Percentiles rank a stretch among this genome's conserved stretches.
phyloP scores from a whole-genome alignment of 2,113 vertebrate genomes.

The Periophthalmus modestus region DNA sequence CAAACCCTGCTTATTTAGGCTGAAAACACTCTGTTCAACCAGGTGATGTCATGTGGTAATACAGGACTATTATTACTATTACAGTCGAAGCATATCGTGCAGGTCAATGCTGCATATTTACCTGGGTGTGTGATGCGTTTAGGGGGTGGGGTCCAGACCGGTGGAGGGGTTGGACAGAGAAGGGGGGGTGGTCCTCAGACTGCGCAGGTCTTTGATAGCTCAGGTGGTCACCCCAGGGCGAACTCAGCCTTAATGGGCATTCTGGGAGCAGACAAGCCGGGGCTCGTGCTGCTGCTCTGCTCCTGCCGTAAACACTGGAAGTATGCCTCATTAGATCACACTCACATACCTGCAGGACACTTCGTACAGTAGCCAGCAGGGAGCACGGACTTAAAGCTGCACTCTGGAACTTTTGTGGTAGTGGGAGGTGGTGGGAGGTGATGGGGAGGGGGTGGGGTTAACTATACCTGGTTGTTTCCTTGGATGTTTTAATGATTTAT shows the following conservation, averaged over 20 bases:
- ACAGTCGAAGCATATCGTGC: neutral
- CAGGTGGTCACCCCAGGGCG: constrained; percentile 77
- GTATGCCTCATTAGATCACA: constrained; percentile 67
- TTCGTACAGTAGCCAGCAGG: constrained; percentile 50
- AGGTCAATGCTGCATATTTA: neutral
- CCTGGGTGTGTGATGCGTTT: constrained; percentile 15
- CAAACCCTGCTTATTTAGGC: too few relatives aligned
- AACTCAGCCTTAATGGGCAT: constrained; percentile 70
- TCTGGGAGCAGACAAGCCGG: constrained; percentile 73
- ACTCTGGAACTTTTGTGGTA: neutral
- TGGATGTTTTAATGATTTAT: too few relatives aligned
- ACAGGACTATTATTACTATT: too few relatives aligned
- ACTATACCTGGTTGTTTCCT: too few relatives aligned
- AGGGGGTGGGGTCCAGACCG: constrained; percentile 13
- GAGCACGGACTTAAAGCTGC: constrained; percentile 15
- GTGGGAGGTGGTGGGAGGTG: too few relatives aligned
- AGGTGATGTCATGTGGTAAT: too few relatives aligned
- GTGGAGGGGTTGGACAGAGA: constrained; percentile 29
- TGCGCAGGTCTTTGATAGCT: constrained; percentile 72
- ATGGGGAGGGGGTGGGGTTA: too few relatives aligned
- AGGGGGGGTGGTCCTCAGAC: constrained; percentile 54
- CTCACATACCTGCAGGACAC: constrained; percentile 46
- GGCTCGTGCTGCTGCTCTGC: constrained; percentile 58
- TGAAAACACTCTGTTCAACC: too few relatives aligned
- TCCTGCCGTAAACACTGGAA: constrained; percentile 66